phyloP scores from a whole-genome alignment of 1,140 invertebrate genomes.

The Heliothis virescens region DNA sequence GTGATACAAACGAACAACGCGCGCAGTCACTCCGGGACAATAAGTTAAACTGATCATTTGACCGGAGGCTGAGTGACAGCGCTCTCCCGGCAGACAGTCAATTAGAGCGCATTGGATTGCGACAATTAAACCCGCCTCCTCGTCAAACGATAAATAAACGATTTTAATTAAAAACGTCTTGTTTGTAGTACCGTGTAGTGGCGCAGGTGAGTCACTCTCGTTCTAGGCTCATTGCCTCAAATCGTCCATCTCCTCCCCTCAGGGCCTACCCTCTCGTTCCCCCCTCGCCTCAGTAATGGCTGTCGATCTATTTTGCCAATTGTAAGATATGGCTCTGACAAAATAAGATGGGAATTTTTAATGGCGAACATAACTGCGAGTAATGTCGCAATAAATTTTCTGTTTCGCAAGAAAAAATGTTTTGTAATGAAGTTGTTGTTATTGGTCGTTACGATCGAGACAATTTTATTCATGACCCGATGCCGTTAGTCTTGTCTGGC shows the following conservation, averaged over 20 bases:
- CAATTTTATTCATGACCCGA: slow-evolving; percentile 40
- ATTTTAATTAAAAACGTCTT: slow-evolving; percentile 30
- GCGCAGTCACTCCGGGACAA: background rate
- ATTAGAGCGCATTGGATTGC: slow-evolving; percentile 28
- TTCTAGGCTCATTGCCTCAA: slow-evolving; percentile 49
- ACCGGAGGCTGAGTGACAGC: background rate
- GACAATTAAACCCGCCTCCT: slow-evolving; percentile 24
- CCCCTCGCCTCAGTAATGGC: slow-evolving; percentile 44
- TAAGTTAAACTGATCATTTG: background rate
- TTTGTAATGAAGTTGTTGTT: slow-evolving; percentile 55
- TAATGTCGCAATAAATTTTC: slow-evolving; percentile 60
- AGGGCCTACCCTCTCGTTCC: background rate
- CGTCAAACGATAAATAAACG: slow-evolving; percentile 41
- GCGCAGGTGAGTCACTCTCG: slow-evolving; percentile 46
- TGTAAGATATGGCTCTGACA: slow-evolving; percentile 58
- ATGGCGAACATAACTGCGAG: slow-evolving; percentile 57
- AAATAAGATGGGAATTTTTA: slow-evolving; percentile 67
- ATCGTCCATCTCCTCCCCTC: slow-evolving; percentile 23
- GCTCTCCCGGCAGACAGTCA: slow-evolving; percentile 7
- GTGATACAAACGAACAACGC: background rate
- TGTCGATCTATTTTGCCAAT: slow-evolving; percentile 59
- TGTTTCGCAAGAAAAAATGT: slow-evolving; percentile 46
- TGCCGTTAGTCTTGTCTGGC: slow-evolving; percentile 15
- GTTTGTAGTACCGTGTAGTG: slow-evolving; percentile 10
- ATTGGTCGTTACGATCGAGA: slow-evolving; percentile 36